Evolutionary conservation across 2,797 vertebrate genomes (phyloP), one percentile per base, ranked within the genome.

Genomic region (Danio jaintianensis): DNA sequence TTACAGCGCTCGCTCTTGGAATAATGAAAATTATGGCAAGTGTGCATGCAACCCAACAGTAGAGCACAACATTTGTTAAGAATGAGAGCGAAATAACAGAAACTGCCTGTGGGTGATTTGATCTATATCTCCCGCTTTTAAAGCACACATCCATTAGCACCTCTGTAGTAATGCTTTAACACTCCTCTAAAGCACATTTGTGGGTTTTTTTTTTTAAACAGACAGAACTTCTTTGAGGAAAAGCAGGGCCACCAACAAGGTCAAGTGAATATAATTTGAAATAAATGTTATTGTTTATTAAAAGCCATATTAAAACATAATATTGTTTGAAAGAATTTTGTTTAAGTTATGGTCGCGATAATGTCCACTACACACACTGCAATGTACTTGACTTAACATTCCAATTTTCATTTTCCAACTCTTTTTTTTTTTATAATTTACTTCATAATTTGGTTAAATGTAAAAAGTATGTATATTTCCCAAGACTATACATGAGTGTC

Each of bases 1-100:
- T 78, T 42, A 62, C 43, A 82, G 48, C 61, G 22, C 56, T 79
- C 80, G 73, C 53, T 42, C 11, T 66, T 63, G 78, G 53, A 81
- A 82, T 71, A 83, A 85, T 73, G 67, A 56, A 78, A 82, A 72
- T 79, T 29, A 83, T 43, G 20, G 66, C 38, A 79, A 53, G 36
- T 59, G 38, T 55, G 15, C 47, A 53, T 56, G n/a, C 16, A 55
- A 47, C 22, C 22, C 55, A 45, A 68, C 38, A 15, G 63, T 12
- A 22, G 7, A 58, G 42, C 22, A 47, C 42, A 38, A 12, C 16
- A 47, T 53, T 68, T 20, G 47, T 1, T 4, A 66, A 42, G 42
- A 43, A 11, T 16, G 16, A 58, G 48, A 68, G 20, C 18, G 48
- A 70, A 68, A 68, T 38, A 78, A 38, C 63, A 18, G n/a, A 77